Evolutionary conservation across 2,888 invertebrate genomes (phyloP).

Genomic region (Philhelius pedissequus): DNA sequence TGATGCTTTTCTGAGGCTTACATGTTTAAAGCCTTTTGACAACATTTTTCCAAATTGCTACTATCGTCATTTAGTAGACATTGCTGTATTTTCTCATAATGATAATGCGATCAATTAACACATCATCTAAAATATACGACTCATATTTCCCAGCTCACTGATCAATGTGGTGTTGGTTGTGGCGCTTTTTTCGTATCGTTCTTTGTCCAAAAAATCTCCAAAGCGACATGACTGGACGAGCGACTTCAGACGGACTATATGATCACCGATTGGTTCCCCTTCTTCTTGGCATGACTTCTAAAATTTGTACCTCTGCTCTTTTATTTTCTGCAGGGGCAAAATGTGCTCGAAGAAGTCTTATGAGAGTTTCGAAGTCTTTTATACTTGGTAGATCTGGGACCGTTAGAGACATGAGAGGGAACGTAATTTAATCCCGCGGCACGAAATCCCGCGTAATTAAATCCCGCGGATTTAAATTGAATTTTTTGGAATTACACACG

Average conservation of each 20-base stretch:
- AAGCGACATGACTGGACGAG: background rate
- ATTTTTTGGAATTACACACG: no score
- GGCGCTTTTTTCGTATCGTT: background rate
- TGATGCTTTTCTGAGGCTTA: no score
- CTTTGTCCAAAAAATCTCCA: conserved; percentile 17
- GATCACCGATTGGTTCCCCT: background rate
- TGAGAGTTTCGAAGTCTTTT: background rate
- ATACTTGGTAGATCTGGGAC: background rate
- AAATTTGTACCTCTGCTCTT: conserved; percentile 35
- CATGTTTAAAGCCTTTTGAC: no score
- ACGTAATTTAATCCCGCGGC: no score
- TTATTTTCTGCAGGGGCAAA: conserved; percentile 66
- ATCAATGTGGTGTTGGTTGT: background rate
- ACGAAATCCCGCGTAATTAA: no score
- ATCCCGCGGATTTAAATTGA: no score
- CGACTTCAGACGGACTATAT: background rate
- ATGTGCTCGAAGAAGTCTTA: conserved; percentile 22
- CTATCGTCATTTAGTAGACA: no score
- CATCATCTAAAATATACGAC: no score
- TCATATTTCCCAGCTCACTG: no score
- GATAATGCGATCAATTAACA: no score
- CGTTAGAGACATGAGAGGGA: background rate
- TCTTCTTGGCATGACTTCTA: conserved; percentile 22
- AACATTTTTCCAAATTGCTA: no score
- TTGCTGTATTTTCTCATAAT: no score